These are phyloP conservation scores for Lypha dubia DNA, from an alignment of 2,888 invertebrate species.

Conservation along the genomic window DNA sequence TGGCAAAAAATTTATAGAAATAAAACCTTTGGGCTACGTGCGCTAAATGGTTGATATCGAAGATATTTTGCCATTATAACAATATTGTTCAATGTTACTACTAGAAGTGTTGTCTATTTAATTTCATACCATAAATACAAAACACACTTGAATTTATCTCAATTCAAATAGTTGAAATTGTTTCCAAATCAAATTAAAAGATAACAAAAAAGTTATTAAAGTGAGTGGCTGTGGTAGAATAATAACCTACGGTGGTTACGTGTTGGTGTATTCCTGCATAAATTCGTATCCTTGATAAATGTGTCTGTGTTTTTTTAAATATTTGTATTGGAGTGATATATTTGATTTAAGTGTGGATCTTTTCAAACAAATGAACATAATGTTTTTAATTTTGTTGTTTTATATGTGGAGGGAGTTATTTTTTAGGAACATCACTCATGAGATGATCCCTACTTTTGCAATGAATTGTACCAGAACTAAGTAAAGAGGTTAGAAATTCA, in stretches of 20 bases:
- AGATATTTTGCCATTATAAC: slow-evolving; percentile 29
- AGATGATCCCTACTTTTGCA: too few species aligned
- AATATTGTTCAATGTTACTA: slow-evolving; percentile 14
- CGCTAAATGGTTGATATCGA: slow-evolving; percentile 60
- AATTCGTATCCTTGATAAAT: background rate
- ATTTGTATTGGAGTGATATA: slow-evolving; percentile 18
- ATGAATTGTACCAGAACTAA: too few species aligned
- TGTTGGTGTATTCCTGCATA: slow-evolving; percentile 24
- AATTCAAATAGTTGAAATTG: slow-evolving; percentile 55
- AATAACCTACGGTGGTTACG: slow-evolving; percentile 68
- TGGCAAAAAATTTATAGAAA: slow-evolving; percentile 36
- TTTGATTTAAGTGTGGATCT: background rate
- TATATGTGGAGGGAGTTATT: too few species aligned
- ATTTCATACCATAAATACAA: slow-evolving; percentile 32
- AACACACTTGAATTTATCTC: slow-evolving; percentile 51
- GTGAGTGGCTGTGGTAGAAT: slow-evolving; percentile 50
- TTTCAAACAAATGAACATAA: too few species aligned
- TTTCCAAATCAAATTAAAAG: slow-evolving; percentile 73
- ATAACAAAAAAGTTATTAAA: slow-evolving; percentile 71
- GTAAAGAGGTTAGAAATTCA: too few species aligned
- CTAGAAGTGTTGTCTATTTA: slow-evolving; percentile 30
- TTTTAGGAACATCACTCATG: too few species aligned
- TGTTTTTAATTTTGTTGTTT: too few species aligned
- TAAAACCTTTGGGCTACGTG: slow-evolving; percentile 63
- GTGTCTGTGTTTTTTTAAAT: background rate